Base-by-base conservation (phyloP, 2,888 invertebrate genomes). In the Pycnomerus fuliginosus region DNA sequence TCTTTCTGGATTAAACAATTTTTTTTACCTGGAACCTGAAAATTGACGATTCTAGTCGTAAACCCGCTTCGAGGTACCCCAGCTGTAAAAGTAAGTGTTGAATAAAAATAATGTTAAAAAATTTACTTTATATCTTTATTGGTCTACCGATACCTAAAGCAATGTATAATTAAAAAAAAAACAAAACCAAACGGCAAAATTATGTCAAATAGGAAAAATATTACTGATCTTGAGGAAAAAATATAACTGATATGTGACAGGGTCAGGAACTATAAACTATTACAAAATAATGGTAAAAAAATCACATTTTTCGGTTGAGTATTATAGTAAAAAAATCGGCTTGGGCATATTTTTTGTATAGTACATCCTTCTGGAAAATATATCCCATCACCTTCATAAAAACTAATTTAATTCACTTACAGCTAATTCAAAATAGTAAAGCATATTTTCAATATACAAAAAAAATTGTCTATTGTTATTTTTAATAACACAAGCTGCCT, bases 301-400 rank as follows among this genome's bases (percentile, higher is more conserved):
- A 68, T 69, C 68, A 68, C 68, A 69, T 62, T 55, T 60, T 60
- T 55, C 56, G 54, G 59, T 58, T 69, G 68, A 68, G 67, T 69
- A 68, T 68, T 67, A 61, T 54, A 42, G 47, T 51, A 44, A 48
- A 54, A 40, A 54, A 57, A 56, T 61, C 52, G 59, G 53, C 50
- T 48, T 48, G 58, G 56, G 55, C 50, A 50, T 56, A 45, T 53
- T 56, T 50, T 53, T 42, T 48, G 45, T 54, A 25, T 48, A 48
- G 38, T 50, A 51, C 50, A 38, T 36, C 47, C 44, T 32, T 45
- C 39, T 44, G 40, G 45, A 50, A 50, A 56, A 60, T 55, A 58
- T 52, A 58, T 57, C 61, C 63, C 63, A 47, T 58, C 61, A 62
- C 63, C 64, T 46, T 42, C 35, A 25, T 43, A 33, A 41, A 44